These are phyloP conservation scores for Megalurothrips usitatus DNA, from an alignment of 2,888 invertebrate genomes.

Conservation along the genomic window DNA sequence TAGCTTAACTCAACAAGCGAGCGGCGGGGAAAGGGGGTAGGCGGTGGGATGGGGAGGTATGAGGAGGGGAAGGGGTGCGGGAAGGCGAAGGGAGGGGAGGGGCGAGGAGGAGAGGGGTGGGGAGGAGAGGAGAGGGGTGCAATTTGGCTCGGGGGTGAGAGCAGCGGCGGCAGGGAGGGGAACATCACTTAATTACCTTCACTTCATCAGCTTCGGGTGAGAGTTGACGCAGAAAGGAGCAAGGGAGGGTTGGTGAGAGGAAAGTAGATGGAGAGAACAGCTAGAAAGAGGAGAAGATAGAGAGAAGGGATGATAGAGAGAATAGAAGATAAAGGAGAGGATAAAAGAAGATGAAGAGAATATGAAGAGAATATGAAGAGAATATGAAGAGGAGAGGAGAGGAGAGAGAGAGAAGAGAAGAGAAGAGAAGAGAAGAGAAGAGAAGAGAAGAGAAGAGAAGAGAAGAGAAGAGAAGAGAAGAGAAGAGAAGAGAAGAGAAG, in stretches of 20 bases:
- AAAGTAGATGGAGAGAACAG: not conserved
- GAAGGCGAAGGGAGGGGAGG: not conserved
- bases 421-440: not conserved
- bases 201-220: conserved; percentile 12
- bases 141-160: too few species aligned
- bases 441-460: not conserved
- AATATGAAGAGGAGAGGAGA: not conserved
- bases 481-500: too few species aligned
- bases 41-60: not conserved
- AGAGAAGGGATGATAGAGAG: not conserved
- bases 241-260: not conserved
- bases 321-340: not conserved
- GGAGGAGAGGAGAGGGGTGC: not conserved
- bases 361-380: not conserved
- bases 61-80: not conserved
- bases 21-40: not conserved
- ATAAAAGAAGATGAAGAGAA: not conserved
- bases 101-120: not conserved
- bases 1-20: conserved; percentile 24
- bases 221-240: not conserved
- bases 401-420: not conserved
- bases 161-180: not conserved
- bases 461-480: not conserved
- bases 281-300: not conserved
- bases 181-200: conserved; percentile 25